These are phyloP conservation scores for Drosophila vallismaia DNA, from an alignment of 2,888 invertebrate species.

Conservation along the genomic window DNA sequence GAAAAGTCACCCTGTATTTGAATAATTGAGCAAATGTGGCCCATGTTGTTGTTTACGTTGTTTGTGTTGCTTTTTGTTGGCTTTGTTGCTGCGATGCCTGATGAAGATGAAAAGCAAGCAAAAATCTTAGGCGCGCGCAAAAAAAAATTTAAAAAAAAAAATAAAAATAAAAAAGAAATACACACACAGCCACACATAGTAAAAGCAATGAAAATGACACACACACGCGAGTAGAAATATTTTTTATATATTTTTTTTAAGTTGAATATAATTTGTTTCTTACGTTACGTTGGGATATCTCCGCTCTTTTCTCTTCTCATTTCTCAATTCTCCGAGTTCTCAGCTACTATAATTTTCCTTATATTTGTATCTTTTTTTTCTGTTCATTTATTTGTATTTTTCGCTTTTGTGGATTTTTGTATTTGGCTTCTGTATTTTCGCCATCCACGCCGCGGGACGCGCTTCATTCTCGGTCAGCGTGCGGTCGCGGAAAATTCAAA, in stretches of 20 bases:
- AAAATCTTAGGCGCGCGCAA: constrained; percentile 58
- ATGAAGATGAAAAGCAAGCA: constrained; percentile 62
- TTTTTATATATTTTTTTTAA: constrained; percentile 49
- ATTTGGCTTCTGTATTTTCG: constrained; percentile 62
- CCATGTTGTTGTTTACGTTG: constrained; percentile 58
- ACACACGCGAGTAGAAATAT: constrained; percentile 24
- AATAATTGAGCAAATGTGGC: constrained; percentile 64
- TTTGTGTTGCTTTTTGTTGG: constrained; percentile 10
- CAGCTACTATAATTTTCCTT: constrained; percentile 48
- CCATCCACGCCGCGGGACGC: constrained; percentile 72
- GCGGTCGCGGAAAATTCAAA: constrained; percentile 72
- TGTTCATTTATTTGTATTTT: constrained; percentile 22
- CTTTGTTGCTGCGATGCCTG: constrained; percentile 21
- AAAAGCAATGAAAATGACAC: constrained; percentile 17
- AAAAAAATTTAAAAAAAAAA: constrained; percentile 39
- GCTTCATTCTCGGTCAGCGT: constrained; percentile 70
- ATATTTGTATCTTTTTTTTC: constrained; percentile 21
- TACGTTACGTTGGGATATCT: constrained; percentile 58
- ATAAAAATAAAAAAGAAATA: constrained; percentile 59
- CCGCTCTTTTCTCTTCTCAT: constrained; percentile 23
- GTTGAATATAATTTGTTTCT: constrained; percentile 75
- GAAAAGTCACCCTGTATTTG: constrained; percentile 55
- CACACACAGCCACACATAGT: constrained; percentile 2
- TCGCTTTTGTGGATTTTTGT: constrained; percentile 52
- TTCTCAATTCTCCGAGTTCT: constrained; percentile 12